phyloP scores from a whole-genome alignment of 2,113 vertebrate genomes.

The Ascaphus truei region DNA sequence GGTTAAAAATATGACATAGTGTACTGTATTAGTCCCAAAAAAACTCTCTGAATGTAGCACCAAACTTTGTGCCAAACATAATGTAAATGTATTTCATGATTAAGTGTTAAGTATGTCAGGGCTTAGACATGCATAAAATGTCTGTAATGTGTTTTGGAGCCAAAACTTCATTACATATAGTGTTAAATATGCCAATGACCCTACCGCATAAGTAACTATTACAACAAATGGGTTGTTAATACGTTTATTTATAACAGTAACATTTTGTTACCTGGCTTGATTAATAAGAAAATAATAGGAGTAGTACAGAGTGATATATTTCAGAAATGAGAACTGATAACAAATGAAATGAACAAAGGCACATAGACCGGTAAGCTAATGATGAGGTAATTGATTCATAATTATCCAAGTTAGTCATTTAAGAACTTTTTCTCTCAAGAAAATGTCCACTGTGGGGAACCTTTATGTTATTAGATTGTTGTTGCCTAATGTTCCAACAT shows the following conservation, averaged over 20 bases:
- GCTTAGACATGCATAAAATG: slow-evolving; percentile 36
- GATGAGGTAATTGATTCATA: slow-evolving; percentile 27
- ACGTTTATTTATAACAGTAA: slow-evolving; percentile 22
- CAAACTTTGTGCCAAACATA: background rate
- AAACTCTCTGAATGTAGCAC: background rate
- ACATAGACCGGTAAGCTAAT: slow-evolving; percentile 7
- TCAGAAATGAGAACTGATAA: slow-evolving; percentile 1
- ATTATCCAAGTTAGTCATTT: slow-evolving; percentile 26
- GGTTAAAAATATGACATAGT: background rate
- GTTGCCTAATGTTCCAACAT: too few species aligned
- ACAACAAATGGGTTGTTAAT: slow-evolving; percentile 27
- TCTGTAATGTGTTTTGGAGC: slow-evolving; percentile 34
- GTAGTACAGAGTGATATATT: slow-evolving; percentile 9
- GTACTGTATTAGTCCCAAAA: background rate
- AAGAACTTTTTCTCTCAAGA: background rate
- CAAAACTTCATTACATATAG: slow-evolving; percentile 23
- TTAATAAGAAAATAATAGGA: slow-evolving; percentile 31
- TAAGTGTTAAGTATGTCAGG: slow-evolving; percentile 23
- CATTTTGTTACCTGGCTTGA: slow-evolving; percentile 23
- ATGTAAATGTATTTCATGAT: slow-evolving; percentile 17
- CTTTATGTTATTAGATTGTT: too few species aligned
- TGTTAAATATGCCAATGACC: slow-evolving; percentile 17
- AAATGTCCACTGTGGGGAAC: too few species aligned
- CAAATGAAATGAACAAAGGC: slow-evolving; percentile 14
- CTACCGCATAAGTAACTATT: slow-evolving; percentile 32